A percentile compares a stretch with the other conserved stretches of the same genome.
Conservation (phyloP, 1,140 invertebrate genomes). For the Fopius arisanus region DNA sequence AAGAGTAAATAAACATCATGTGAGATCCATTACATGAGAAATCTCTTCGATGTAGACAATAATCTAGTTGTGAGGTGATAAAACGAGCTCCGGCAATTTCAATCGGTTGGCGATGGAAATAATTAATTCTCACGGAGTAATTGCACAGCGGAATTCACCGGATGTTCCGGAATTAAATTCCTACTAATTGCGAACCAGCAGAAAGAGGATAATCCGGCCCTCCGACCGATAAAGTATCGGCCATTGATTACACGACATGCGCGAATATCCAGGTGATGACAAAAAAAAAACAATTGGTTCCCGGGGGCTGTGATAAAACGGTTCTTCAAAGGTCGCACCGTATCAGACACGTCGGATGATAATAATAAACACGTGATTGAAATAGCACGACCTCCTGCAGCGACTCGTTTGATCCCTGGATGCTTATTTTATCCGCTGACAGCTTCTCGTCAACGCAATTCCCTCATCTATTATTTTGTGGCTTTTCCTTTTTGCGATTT, state of each 20-base stretch:
- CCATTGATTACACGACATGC: not conserved
- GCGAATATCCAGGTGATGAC: not conserved
- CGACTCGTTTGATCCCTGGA: slow-evolving; percentile 1
- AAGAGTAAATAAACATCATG: not conserved
- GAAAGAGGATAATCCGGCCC: not conserved
- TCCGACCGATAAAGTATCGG: not conserved
- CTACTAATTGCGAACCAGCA: not conserved
- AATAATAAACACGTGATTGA: slow-evolving; percentile 15
- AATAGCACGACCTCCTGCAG: slow-evolving; percentile 17
- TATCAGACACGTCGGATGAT: not conserved
- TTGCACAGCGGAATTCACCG: not conserved
- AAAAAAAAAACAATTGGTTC: not conserved
- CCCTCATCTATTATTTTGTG: too few species aligned
- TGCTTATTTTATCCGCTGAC: not conserved
- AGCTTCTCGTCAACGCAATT: too few species aligned
- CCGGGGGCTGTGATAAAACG: not conserved
- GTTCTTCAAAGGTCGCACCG: not conserved
- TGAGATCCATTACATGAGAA: not conserved
- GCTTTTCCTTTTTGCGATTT: too few species aligned
- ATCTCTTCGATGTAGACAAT: too few species aligned
- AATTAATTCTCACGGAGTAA: not conserved
- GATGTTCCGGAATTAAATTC: not conserved
- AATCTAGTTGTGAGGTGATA: too few species aligned
- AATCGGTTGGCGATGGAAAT: not conserved
- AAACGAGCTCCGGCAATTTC: too few species aligned